Evolutionary conservation across 2,113 vertebrate genomes (phyloP), one percentile per base, ranked within the genome.

Genomic region (Pseudonaja textilis): DNA sequence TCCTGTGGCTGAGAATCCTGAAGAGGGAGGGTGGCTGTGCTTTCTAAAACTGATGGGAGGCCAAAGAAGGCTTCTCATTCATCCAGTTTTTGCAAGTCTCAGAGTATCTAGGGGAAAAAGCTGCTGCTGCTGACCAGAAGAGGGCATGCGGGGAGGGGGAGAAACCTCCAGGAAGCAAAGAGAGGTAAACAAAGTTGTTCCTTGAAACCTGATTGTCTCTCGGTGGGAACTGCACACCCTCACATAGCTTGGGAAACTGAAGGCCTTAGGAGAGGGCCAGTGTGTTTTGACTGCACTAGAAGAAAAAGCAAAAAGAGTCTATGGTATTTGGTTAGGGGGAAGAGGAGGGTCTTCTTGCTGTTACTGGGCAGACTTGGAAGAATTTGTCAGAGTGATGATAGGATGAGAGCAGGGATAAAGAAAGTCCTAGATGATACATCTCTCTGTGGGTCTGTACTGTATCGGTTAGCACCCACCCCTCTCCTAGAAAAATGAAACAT

Each of bases 361-460:
- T 95, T 96, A 91, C 96, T 0, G 59, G 95, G 96, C 94, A 97
- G 97, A 97, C 90, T 95, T 94, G 90, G 93, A 96, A 95, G 96
- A 93, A 92, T 45, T 93, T 95, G 93, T 52, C 91, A 87, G 90
- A 81, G 93, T 74, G 69, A 54, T 25, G 89, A 47, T 81, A 81
- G 87, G 42, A 16, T 74, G 87, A 45, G 23, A 89, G 59, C 74
- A 61, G 56, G 47, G 12, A 8, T 8, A 26, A n/a, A 14, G 45
- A 39, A 42, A 26, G 8, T 23, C 52, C n/a, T 42, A 3, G 42
- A 22, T 81, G 69, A 39, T 81, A 42, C 18, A 20, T 39, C 7
- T 81, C 6, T 56, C 7, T 10, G 42, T 87, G 87, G 12, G 55
- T 45, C 56, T 2, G 55, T 12, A 14, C 52, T 3, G 47, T 12